A percentile compares a stretch with the other conserved stretches of the same genome.
These are phyloP conservation scores for Microctenopoma stevenorrisi DNA, from an alignment of 2,797 vertebrate species.

Conservation along the genomic window DNA sequence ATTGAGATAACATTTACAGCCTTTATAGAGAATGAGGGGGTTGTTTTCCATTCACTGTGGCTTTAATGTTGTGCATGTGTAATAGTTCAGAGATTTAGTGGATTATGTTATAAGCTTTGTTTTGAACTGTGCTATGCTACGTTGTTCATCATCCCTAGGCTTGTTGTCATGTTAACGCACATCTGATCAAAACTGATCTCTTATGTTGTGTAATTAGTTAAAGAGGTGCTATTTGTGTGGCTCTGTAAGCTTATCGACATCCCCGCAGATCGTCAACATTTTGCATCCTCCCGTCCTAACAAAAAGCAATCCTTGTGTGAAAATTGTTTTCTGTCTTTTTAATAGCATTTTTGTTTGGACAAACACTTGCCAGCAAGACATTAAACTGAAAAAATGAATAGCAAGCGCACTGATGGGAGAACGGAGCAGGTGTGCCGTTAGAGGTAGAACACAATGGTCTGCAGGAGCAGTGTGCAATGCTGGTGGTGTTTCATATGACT, in stretches of 20 bases:
- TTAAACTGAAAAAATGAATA: slow-evolving; percentile 76
- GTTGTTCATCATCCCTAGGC: neutral
- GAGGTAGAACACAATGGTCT: slow-evolving; percentile 63
- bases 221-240: neutral
- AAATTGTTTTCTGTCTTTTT: slow-evolving; percentile 70
- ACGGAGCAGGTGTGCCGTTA: slow-evolving; percentile 55
- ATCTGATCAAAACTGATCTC: neutral
- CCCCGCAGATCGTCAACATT: slow-evolving; percentile 9
- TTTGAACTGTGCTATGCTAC: slow-evolving; percentile 5
- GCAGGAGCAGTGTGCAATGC: slow-evolving; percentile 69
- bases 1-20: slow-evolving; percentile 57
- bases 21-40: slow-evolving; percentile 40
- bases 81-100: slow-evolving; percentile 34
- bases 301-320: slow-evolving; percentile 30
- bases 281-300: slow-evolving; percentile 35
- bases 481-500: slow-evolving; percentile 65
- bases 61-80: slow-evolving; percentile 29
- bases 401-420: slow-evolving; percentile 45
- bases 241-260: slow-evolving; percentile 2
- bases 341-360: slow-evolving; percentile 56
- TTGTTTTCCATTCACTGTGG: slow-evolving; percentile 42
- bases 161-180: neutral
- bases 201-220: slow-evolving; percentile 18
- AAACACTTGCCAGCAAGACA: slow-evolving; percentile 55
- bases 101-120: slow-evolving; percentile 26